These are phyloP conservation scores for Danaus melanippus DNA, from an alignment of 1,140 invertebrate genomes.

Conservation along the genomic window DNA sequence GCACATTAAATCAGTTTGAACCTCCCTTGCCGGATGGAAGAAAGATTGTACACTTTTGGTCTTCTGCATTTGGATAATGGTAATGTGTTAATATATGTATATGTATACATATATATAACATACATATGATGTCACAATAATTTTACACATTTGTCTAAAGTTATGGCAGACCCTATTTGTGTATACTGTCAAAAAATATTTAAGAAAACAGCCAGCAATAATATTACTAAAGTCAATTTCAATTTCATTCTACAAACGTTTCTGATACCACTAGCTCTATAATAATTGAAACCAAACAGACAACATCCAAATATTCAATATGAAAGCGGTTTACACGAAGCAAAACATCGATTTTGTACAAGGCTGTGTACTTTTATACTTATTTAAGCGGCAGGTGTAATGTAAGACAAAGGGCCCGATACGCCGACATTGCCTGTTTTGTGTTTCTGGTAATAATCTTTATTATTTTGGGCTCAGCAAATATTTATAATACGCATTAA, in stretches of 20 bases:
- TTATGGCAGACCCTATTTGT: not conserved
- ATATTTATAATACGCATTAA: constrained; percentile 18
- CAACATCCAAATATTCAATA: too few relatives aligned
- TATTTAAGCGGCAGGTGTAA: constrained; percentile 10
- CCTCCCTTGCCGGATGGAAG: too few relatives aligned
- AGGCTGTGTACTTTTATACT: constrained; percentile 12
- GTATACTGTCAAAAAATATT: not conserved
- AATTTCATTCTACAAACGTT: too few relatives aligned
- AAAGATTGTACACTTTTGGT: not conserved
- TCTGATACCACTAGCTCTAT: too few relatives aligned
- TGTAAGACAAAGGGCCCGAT: constrained; percentile 13
- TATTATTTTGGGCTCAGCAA: constrained; percentile 18
- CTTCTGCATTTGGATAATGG: not conserved
- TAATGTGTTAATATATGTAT: not conserved
- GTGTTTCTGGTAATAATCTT: constrained; percentile 17
- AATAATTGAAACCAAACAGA: too few relatives aligned
- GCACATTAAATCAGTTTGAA: too few relatives aligned
- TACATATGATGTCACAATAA: too few relatives aligned
- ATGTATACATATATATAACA: not conserved
- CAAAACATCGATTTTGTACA: constrained; percentile 12
- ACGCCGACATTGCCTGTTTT: constrained; percentile 9
- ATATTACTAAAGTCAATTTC: too few relatives aligned
- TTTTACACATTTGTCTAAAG: not conserved
- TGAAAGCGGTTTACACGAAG: too few relatives aligned
- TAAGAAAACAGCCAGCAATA: too few relatives aligned